Conservation (phyloP, 2,113 vertebrate species). For the Brienomyrus brachyistius region DNA sequence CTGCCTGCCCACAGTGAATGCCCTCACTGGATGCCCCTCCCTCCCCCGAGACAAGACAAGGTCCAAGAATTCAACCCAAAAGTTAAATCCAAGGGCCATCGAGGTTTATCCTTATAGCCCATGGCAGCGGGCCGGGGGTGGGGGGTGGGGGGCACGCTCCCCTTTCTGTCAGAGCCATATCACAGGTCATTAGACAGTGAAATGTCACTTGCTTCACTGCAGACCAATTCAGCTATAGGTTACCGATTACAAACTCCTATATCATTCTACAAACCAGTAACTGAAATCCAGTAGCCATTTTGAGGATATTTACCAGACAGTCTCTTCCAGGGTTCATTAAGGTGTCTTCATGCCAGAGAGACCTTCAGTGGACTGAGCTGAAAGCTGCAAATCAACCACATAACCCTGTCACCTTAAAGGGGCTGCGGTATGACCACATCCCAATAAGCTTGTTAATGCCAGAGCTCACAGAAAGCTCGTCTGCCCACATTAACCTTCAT, state of each 20-base stretch:
- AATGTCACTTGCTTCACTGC: neutral
- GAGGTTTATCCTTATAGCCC: neutral
- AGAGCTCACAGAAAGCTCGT: neutral
- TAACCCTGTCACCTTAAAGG: neutral
- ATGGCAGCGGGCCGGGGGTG: neutral
- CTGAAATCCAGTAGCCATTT: neutral
- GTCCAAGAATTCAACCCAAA: neutral
- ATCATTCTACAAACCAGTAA: neutral
- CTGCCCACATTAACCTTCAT: neutral
- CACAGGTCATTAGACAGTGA: neutral
- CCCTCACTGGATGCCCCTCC: no score
- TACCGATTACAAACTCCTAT: neutral
- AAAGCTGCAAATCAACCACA: neutral
- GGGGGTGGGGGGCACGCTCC: neutral
- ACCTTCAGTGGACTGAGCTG: neutral
- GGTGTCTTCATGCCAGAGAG: neutral
- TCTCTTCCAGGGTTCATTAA: neutral
- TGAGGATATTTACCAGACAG: neutral
- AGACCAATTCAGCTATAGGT: neutral
- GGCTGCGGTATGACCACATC: neutral
- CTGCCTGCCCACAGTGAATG: no score
- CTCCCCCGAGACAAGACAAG: no score
- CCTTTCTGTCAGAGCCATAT: neutral
- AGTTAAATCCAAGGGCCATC: neutral
- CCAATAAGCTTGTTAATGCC: neutral